Base-by-base conservation (phyloP, 2,888 invertebrate species). In the Zygogramma bicolorata region DNA sequence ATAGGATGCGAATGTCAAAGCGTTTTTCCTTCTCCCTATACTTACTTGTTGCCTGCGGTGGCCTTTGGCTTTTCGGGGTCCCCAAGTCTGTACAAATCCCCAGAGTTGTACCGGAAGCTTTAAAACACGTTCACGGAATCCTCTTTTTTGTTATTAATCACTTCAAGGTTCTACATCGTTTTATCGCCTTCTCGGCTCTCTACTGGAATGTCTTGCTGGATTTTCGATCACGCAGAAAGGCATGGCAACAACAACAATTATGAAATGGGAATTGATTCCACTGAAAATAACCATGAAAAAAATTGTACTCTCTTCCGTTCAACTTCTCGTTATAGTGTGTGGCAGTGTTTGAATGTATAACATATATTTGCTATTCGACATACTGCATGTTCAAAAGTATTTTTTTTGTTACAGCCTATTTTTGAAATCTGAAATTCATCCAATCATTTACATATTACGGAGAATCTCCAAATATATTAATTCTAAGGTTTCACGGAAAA, bases 21-120 rank as follows among this genome's bases (percentile, higher is more conserved):
- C 76, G 75, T 74, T 79, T 81, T 79, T 81, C 79, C 82, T 79
- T 81, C 82, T 80, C 76, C 79, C 81, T 78, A 79, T 80, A 85
- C 85, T 85, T 80, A 85, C 85, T 85, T 85, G 84, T 84, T 85
- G 84, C 84, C 83, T 83, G 83, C 82, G 82, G 83, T 83, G 80
- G 81, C 81, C 81, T 81, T 80, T 82, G 79, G 79, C 81, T 81
- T 79, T 78, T 78, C 73, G 78, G n/a, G 75, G 77, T 80, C 79
- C 80, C 79, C 79, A 74, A 76, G 70, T 75, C 79, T 77, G 78
- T 74, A 78, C 79, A 81, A 81, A 82, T 84, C 83, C 82, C 83
- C 75, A 70, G 78, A 79, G 81, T 81, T 81, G 78, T 80, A 81
- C 81, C 78, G 83, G 83, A 84, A 83, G 82, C 81, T 81, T 82